Conservation (phyloP, 2,113 vertebrate species). For the Nycticorax nycticorax region DNA sequence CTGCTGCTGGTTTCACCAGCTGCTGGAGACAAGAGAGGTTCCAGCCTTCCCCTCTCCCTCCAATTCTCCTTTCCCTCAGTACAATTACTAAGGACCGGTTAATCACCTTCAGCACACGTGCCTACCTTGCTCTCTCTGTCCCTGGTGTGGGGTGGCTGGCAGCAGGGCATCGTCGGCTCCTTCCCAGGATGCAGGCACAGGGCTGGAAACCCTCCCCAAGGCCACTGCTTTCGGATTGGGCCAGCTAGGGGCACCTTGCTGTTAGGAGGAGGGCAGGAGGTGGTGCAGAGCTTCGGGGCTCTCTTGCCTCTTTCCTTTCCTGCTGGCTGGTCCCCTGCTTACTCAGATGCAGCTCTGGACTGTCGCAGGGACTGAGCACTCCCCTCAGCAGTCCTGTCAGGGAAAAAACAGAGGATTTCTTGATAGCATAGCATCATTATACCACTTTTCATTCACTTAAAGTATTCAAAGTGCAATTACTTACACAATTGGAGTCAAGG, state of each 20-base stretch:
- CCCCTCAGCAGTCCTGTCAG: neutral
- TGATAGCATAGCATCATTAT: neutral
- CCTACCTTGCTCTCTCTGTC: neutral
- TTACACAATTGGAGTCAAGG: neutral
- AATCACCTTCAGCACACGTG: neutral
- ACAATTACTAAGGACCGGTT: neutral
- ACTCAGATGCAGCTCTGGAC: neutral
- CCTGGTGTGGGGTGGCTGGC: neutral
- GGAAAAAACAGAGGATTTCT: neutral
- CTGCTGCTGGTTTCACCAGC: neutral
- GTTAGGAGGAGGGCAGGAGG: neutral
- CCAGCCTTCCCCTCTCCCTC: neutral
- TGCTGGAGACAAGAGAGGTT: neutral
- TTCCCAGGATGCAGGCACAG: neutral
- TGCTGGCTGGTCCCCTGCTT: neutral
- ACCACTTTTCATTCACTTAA: slow-evolving; percentile 35
- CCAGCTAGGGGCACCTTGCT: neutral
- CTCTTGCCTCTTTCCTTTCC: neutral
- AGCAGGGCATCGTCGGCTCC: fast-evolving
- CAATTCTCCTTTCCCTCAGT: neutral
- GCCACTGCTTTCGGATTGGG: neutral
- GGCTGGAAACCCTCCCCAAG: neutral
- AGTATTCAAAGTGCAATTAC: slow-evolving; percentile 43
- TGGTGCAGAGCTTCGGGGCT: neutral
- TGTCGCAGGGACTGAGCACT: neutral